A percentile compares a stretch with the other conserved stretches of the same genome.
phyloP scores from a whole-genome alignment of 1,140 invertebrate genomes.

The silkworm (Bombyx mori) region DNA sequence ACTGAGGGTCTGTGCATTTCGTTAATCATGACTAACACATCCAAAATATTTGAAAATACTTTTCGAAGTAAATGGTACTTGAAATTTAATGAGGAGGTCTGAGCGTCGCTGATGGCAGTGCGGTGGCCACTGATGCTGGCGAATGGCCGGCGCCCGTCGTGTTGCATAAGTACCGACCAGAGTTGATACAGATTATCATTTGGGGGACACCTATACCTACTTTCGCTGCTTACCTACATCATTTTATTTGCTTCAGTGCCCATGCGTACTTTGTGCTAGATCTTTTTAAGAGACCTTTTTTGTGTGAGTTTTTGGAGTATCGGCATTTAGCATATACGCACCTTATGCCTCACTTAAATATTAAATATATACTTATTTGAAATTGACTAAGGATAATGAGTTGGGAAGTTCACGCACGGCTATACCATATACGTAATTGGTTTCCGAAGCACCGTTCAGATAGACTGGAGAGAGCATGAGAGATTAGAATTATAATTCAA shows the following conservation, averaged over 20 bases:
- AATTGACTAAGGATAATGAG: too few relatives aligned
- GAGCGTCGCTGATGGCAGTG: conserved; percentile 26
- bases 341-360: too few relatives aligned
- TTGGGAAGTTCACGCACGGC: too few relatives aligned
- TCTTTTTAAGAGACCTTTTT: neutral
- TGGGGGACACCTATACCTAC: conserved; percentile 59
- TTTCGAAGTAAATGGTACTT: conserved; percentile 1
- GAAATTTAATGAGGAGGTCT: conserved; percentile 1
- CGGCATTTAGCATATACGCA: too few relatives aligned
- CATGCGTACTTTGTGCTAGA: conserved; percentile 1
- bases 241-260: conserved; percentile 12
- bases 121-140: conserved; percentile 38
- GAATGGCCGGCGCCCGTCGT: conserved; percentile 31
- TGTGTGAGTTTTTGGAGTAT: too few relatives aligned
- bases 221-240: conserved; percentile 46
- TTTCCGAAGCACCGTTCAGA: too few relatives aligned
- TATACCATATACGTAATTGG: too few relatives aligned
- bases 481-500: too few relatives aligned
- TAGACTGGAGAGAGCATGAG: too few relatives aligned
- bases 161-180: conserved; percentile 58
- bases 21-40: neutral
- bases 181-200: conserved; percentile 67
- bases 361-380: too few relatives aligned
- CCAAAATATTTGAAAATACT: neutral
- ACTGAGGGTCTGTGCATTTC: conserved; percentile 18